Evolutionary conservation across 2,113 vertebrate species (phyloP), one percentile per base, ranked within the genome.

Genomic region (Herpetotheres cachinnans): DNA sequence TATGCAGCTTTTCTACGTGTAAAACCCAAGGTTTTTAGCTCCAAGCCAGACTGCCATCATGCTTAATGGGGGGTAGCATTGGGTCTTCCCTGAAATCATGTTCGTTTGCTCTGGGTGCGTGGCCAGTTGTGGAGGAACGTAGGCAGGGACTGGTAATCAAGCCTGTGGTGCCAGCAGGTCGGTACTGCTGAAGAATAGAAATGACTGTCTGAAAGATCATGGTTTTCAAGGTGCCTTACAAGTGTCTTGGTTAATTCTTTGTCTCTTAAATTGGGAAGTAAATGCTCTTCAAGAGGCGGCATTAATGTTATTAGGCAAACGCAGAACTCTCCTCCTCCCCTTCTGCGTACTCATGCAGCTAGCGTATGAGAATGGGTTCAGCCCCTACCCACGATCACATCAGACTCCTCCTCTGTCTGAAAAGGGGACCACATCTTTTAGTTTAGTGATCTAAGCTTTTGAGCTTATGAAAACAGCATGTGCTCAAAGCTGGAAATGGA

Each of bases 11-110:
- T 26, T 18, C 63, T 52, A 4, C 7, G 0, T 7, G 11, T 30
- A 6, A 46, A 65, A 14, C 42, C 3, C 32, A 27, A 46, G 20
- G 27, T 1, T 16, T 67, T 70, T 26, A 14, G 50, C 71, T 65
- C 50, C 15, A 4, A 36, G 76, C 12, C 8, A 17, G 11, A 0
- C 19, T 29, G 59, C 46, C 1, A 0, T 32, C 2, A 6, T 10
- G 32, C 30, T 24, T 15, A 2, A 9, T 2, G 5, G 15, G 66
- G 42, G 44, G 18, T 4, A 13, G 56, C 12, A 27, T n/a, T 56
- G 22, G 34, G 36, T 47, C 44, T 77, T 36, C 56, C 73, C 73
- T 34, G 4, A 8, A 47, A 16, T 6, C 5, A 21, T 6, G 9
- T 22, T 42, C 14, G 40, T 49, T 21, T 40, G 26, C 34, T 42